Conservation (phyloP, 35 echinoderm and acorn worm species). For the Amphiura filiformis region DNA sequence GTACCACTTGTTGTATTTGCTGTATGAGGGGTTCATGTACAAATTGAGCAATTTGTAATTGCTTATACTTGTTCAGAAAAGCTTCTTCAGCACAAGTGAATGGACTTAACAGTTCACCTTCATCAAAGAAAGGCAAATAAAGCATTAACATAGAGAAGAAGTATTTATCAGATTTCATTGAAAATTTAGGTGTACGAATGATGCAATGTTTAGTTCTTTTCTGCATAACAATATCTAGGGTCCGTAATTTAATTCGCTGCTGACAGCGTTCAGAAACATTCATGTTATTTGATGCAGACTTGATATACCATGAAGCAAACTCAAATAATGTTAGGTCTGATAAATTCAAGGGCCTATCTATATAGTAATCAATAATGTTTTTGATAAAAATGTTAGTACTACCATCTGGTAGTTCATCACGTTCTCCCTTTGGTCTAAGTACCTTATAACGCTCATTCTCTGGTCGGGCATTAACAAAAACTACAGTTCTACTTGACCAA, state of each 20-base stretch:
- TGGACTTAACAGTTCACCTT: neutral
- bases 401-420: neutral
- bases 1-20: neutral
- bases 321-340: neutral
- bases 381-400: neutral
- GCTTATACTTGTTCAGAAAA: neutral
- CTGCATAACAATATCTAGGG: neutral
- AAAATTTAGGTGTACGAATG: neutral
- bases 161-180: neutral
- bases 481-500: neutral
- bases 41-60: neutral
- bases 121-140: neutral
- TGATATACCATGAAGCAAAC: neutral
- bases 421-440: neutral
- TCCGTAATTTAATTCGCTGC: neutral
- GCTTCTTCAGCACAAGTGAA: neutral
- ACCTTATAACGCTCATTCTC: neutral
- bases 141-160: neutral
- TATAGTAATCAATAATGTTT: neutral
- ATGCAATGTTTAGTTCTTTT: neutral
- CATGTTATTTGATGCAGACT: neutral
- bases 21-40: neutral
- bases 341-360: neutral
- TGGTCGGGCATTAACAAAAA: neutral
- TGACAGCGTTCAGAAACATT: neutral